A percentile compares a stretch with the other conserved stretches of the same genome.
Conservation (phyloP, 2,797 vertebrate species). For the Pteronotus mesoamericanus region DNA sequence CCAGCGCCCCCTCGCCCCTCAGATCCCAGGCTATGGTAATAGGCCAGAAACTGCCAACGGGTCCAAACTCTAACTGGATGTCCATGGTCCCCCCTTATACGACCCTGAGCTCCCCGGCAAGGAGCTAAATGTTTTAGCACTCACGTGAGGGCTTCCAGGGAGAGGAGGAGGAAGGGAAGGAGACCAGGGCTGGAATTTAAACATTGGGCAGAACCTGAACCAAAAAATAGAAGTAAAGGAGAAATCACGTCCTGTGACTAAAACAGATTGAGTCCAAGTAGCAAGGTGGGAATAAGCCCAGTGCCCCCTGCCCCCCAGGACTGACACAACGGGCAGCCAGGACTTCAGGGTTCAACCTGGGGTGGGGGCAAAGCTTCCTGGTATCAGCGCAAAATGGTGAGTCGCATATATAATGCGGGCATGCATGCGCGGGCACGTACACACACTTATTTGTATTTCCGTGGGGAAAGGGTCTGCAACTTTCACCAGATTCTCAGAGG, state of each 20-base stretch:
- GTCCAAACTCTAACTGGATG: background rate
- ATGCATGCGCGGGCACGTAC: rapidly evolving
- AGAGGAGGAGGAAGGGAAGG: background rate
- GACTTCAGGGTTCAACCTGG: background rate
- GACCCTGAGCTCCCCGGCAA: background rate
- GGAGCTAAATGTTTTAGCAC: background rate
- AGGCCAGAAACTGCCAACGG: background rate
- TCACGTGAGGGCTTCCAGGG: background rate
- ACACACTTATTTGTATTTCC: background rate
- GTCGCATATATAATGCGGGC: too few relatives aligned
- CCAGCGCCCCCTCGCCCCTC: background rate
- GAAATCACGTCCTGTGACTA: background rate
- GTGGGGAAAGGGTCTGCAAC: background rate
- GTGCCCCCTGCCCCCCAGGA: background rate
- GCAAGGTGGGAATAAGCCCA: background rate
- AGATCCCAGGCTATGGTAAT: background rate
- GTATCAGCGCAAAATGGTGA: background rate
- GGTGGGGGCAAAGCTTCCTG: too few relatives aligned
- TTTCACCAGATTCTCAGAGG: background rate
- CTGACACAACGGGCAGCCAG: background rate
- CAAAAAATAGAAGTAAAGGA: background rate
- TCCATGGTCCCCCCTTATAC: background rate
- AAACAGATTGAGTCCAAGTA: background rate
- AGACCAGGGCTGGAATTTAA: background rate
- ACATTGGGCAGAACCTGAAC: background rate